Conservation (phyloP, 1,140 invertebrate genomes). For the Luehdorfia chinensis region DNA sequence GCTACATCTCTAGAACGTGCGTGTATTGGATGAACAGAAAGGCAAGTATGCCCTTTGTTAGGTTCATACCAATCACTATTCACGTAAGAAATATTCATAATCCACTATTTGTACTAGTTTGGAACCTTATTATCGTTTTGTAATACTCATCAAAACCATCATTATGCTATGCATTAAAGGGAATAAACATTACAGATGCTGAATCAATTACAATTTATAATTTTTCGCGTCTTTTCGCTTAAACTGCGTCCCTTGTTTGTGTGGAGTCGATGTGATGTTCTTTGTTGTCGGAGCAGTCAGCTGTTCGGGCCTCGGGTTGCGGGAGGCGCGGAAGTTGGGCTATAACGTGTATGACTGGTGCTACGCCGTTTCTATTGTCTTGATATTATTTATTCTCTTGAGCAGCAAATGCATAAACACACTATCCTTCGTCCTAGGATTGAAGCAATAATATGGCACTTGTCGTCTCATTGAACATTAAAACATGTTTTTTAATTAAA, state of each 20-base stretch:
- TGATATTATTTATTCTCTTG: too few species aligned
- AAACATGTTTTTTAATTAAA: too few species aligned
- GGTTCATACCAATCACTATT: conserved; percentile 42
- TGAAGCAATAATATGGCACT: too few species aligned
- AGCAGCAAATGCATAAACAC: too few species aligned
- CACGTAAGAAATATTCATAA: conserved; percentile 40
- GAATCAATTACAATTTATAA: conserved; percentile 29
- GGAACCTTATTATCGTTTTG: background rate
- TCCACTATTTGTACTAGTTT: too few species aligned
- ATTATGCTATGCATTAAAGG: conserved; percentile 8
- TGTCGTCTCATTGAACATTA: too few species aligned
- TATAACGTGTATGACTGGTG: conserved; percentile 42
- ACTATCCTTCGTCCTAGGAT: too few species aligned
- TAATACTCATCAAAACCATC: conserved; percentile 14
- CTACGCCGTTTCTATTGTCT: conserved; percentile 12
- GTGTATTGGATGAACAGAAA: conserved; percentile 73
- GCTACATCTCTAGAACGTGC: conserved; percentile 53
- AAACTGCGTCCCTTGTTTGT: conserved; percentile 20
- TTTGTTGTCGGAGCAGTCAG: conserved; percentile 64
- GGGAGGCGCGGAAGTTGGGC: conserved; percentile 24
- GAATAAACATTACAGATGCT: conserved; percentile 15
- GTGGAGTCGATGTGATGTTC: conserved; percentile 24
- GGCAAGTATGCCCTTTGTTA: conserved; percentile 72
- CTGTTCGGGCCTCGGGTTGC: conserved; percentile 39
- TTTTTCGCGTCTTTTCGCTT: background rate